A percentile compares a stretch with the other conserved stretches of the same genome.
These are phyloP conservation scores for Gambusia affinis DNA, from an alignment of 2,113 vertebrate species.

Conservation along the genomic window DNA sequence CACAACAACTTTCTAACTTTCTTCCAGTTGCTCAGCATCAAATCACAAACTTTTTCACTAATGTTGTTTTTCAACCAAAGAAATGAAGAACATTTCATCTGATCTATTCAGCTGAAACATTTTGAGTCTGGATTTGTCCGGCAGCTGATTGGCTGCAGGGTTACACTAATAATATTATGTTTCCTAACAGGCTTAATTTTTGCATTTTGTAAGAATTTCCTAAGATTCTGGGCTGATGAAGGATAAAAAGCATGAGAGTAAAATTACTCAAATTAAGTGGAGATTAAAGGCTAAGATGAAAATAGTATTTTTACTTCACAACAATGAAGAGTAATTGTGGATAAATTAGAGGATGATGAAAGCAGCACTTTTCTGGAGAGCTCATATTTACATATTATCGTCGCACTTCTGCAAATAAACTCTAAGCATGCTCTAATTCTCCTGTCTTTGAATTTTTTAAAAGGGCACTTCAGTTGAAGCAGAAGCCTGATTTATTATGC, in stretches of 20 bases:
- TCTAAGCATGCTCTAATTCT: constrained; percentile 46
- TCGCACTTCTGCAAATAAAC: constrained; percentile 47
- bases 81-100: too few species aligned
- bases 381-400: constrained; percentile 52
- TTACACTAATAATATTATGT: too few species aligned
- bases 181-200: background rate
- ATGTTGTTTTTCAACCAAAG: too few species aligned
- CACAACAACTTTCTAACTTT: too few species aligned
- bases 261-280: background rate
- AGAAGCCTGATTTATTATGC: constrained; percentile 43
- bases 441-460: constrained; percentile 37
- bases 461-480: constrained; percentile 33
- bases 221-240: background rate
- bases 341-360: constrained; percentile 50
- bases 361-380: constrained; percentile 35
- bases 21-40: too few species aligned
- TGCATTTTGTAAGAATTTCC: background rate
- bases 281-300: background rate
- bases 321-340: constrained; percentile 37
- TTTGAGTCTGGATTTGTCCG: too few species aligned
- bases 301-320: constrained; percentile 9
- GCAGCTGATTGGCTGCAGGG: too few species aligned
- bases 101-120: too few species aligned
- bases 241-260: background rate
- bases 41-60: too few species aligned